Evolutionary conservation across 2,797 vertebrate species (phyloP).

Genomic region (Balearica regulorum): DNA sequence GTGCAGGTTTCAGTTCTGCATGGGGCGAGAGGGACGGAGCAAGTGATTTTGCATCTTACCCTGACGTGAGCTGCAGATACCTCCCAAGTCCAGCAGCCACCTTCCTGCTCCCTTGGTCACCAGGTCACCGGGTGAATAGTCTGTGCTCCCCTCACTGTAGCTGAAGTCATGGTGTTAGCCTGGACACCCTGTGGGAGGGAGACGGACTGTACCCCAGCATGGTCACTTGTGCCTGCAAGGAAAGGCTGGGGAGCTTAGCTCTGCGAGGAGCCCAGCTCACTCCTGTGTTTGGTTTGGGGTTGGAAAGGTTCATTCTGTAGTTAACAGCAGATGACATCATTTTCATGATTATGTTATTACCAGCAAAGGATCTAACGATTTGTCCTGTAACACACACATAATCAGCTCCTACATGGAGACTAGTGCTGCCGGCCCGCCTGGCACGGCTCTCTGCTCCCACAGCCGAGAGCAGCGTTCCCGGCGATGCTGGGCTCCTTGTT

Average conservation of each 20-base stretch:
- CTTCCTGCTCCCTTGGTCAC: neutral
- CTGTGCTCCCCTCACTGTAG: neutral
- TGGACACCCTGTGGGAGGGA: neutral
- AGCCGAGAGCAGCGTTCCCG: rapidly evolving
- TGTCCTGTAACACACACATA: neutral
- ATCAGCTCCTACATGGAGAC: neutral
- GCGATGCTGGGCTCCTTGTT: rapidly evolving
- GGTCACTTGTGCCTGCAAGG: neutral
- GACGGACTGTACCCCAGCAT: neutral
- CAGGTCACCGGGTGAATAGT: neutral
- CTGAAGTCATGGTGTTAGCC: neutral
- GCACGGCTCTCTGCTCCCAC: rapidly evolving
- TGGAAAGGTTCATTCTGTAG: neutral
- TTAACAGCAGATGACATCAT: neutral
- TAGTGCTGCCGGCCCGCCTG: neutral
- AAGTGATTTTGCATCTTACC: neutral
- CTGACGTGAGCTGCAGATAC: neutral
- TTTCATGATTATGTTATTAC: neutral
- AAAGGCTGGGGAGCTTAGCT: neutral
- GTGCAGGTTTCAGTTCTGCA: rapidly evolving
- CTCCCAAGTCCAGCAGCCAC: neutral
- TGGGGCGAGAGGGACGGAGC: neutral
- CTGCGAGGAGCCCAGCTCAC: neutral
- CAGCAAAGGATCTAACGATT: neutral
- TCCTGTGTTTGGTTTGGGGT: neutral